phyloP scores from a whole-genome alignment of 2,888 invertebrate species.

The Orchesella flavescens region DNA sequence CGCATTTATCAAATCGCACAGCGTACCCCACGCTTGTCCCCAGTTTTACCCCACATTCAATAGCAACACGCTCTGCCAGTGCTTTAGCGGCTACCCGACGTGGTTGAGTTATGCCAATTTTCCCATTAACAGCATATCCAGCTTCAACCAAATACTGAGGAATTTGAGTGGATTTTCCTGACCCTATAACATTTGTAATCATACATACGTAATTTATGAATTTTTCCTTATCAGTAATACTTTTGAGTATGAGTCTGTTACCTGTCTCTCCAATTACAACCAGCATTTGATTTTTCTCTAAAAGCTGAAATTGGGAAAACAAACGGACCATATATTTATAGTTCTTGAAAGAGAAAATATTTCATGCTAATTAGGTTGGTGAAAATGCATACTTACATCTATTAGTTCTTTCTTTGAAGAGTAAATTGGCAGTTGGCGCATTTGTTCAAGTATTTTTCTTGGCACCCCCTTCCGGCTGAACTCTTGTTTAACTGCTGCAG shows the following conservation, averaged over 20 bases:
- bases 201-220: too few relatives aligned
- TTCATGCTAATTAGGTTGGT: too few relatives aligned
- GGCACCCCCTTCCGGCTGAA: conserved; percentile 83
- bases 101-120: conserved; percentile 95
- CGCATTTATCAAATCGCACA: conserved; percentile 99
- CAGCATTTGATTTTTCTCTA: conserved; percentile 88
- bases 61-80: conserved; percentile 98
- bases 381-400: too few relatives aligned
- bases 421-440: conserved; percentile 95
- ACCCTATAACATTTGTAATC: neutral
- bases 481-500: conserved; percentile 77
- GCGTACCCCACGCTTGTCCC: conserved; percentile 99
- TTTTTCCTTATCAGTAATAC: too few relatives aligned
- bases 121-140: conserved; percentile 92
- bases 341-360: too few relatives aligned
- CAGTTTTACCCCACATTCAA: conserved; percentile 97
- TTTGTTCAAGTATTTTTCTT: conserved; percentile 91
- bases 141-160: conserved; percentile 98
- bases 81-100: conserved; percentile 98
- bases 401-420: conserved; percentile 94
- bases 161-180: conserved; percentile 99
- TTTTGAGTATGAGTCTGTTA: too few relatives aligned
- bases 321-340: too few relatives aligned
- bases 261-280: conserved; percentile 98
- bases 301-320: conserved; percentile 77